Base-by-base conservation (phyloP, 2,888 invertebrate species). In the Drosophila neutralis region DNA sequence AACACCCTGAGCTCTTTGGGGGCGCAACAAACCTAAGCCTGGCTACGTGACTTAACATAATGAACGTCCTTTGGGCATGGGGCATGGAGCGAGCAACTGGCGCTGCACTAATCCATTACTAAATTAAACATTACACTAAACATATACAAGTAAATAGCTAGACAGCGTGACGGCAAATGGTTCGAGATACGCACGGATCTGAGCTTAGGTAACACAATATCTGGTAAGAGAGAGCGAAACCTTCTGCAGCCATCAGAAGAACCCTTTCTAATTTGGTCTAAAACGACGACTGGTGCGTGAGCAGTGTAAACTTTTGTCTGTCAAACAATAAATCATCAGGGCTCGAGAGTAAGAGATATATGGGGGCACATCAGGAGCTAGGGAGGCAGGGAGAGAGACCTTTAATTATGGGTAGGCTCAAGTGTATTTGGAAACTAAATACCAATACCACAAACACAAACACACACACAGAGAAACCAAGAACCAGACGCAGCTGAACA, bases 91-190 rank as follows among this genome's bases (percentile, higher is more conserved):
- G 48, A 31, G 31, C 58, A 76, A 52, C 68, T 69, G 80, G 63
- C 73, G 51, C 66, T 73, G 45, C 69, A 73, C 91, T 91, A 91
- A 91, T 91, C 91, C 91, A 91, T 91, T 91, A 91, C 91, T 91
- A 91, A 91, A 91, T 91, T 91, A 91, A 91, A 91, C 91, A 91
- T 86, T 76, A 76, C 83, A 83, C 85, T 87, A 87, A 87, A 89
- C 85, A 83, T 76, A 89, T 85, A 86, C 78, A 88, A 86, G 85
- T 87, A 84, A 87, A 89, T 87, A 89, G 85, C 89, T 82, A 80
- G 87, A 85, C 87, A 69, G 82, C 80, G 87, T 84, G 84, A 84
- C 89, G 90, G 88, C 80, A 90, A 89, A 83, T 81, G 84, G 76
- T 79, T 75, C 79, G 53, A 64, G 60, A 51, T 75, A 67, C 52